Percentiles rank a stretch among this genome's conserved stretches.
Conservation (phyloP, 2,888 invertebrate species). For the Omphaloscelis lunosa region DNA sequence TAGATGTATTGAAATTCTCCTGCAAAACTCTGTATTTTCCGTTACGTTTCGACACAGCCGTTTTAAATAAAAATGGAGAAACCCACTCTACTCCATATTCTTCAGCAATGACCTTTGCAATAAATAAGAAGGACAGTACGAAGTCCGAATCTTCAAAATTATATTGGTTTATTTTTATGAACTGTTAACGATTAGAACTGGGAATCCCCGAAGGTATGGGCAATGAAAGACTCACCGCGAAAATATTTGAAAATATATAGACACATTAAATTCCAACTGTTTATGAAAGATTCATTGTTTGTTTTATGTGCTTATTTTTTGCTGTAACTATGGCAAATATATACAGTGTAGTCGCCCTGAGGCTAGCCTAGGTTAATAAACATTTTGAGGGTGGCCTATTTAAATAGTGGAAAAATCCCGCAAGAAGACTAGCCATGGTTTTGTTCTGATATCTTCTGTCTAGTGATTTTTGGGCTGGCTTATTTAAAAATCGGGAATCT, state of each 20-base stretch:
- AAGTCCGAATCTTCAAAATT: background rate
- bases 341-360: background rate
- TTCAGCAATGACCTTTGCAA: background rate
- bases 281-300: conserved; percentile 32
- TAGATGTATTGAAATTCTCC: no score
- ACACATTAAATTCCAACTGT: background rate
- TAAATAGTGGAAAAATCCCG: no score
- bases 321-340: background rate
- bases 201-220: conserved; percentile 28
- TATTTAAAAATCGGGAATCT: no score
- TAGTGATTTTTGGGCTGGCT: no score
- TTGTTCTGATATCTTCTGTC: no score
- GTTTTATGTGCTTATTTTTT: conserved; percentile 8
- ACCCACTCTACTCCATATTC: background rate
- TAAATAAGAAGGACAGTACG: conserved; percentile 3
- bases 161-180: conserved; percentile 5
- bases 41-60: background rate
- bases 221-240: background rate
- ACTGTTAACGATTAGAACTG: conserved; percentile 10
- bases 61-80: background rate
- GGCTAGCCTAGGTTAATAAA: no score
- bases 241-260: conserved; percentile 10
- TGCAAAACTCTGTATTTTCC: no score
- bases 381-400: no score
- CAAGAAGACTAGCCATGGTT: no score